phyloP scores from a whole-genome alignment of 2,888 invertebrate species.

The Volucella zonaria region DNA sequence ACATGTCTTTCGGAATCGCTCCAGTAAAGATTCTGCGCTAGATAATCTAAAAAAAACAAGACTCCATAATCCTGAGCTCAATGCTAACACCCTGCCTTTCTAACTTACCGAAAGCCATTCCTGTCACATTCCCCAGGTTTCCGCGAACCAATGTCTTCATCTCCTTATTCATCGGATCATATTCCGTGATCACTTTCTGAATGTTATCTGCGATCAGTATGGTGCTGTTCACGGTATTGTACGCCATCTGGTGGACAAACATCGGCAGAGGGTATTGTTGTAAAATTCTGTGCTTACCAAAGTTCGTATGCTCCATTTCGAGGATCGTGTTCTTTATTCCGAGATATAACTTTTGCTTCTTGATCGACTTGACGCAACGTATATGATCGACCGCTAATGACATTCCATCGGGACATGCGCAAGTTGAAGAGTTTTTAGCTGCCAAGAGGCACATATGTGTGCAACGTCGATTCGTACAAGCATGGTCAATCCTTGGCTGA shows the following conservation, averaged over 20 bases:
- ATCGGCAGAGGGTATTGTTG: conserved; percentile 83
- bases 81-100: background rate
- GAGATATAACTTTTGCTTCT: conserved; percentile 81
- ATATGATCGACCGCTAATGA: conserved; percentile 84
- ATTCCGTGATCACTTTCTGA: conserved; percentile 82
- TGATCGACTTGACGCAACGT: conserved; percentile 84
- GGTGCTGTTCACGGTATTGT: conserved; percentile 85
- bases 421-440: conserved; percentile 84
- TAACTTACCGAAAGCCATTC: conserved; percentile 85
- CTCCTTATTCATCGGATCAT: conserved; percentile 79
- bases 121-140: conserved; percentile 83
- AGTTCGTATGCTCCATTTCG: conserved; percentile 86
- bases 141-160: conserved; percentile 79
- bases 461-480: conserved; percentile 87
- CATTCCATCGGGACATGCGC: conserved; percentile 91
- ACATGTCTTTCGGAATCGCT: conserved; percentile 86
- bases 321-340: conserved; percentile 85
- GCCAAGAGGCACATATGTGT: conserved; percentile 90
- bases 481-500: conserved; percentile 84
- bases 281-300: conserved; percentile 86
- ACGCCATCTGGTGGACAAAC: conserved; percentile 87
- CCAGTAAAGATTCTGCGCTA: conserved; percentile 89
- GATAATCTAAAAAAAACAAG: conserved; percentile 84
- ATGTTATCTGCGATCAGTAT: conserved; percentile 84
- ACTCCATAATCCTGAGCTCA: background rate